Evolutionary conservation across 2,113 vertebrate genomes (phyloP).

Genomic region (Camelus bactrianus): DNA sequence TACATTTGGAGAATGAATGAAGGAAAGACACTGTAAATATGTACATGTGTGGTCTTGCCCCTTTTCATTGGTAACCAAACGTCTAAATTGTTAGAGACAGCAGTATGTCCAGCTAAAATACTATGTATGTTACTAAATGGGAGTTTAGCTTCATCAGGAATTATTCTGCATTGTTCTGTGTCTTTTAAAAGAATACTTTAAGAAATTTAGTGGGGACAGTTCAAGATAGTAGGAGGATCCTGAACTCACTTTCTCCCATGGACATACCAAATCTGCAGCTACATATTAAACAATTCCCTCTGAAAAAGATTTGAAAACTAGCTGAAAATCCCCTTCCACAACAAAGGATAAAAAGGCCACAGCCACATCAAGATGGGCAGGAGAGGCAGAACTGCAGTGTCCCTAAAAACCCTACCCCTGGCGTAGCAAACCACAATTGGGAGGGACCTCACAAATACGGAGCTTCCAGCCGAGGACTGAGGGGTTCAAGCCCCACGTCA

Average conservation of each 20-base stretch:
- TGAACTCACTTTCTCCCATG: not conserved
- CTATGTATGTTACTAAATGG: not conserved
- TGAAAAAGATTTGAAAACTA: not conserved
- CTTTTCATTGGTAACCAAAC: constrained; percentile 6
- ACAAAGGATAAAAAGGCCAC: not conserved
- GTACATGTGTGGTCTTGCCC: not conserved
- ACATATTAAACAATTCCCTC: not conserved
- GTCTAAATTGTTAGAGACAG: not conserved
- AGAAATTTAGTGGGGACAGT: not conserved
- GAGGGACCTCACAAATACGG: not conserved
- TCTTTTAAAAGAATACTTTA: not conserved
- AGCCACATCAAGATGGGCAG: not conserved
- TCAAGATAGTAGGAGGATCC: not conserved
- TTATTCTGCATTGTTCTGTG: not conserved
- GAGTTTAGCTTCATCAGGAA: not conserved
- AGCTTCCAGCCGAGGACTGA: not conserved
- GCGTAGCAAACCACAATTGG: not conserved
- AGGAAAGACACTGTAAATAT: not conserved
- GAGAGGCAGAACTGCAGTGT: not conserved
- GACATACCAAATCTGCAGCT: not conserved
- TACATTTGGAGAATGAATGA: constrained; percentile 3
- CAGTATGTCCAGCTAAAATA: not conserved
- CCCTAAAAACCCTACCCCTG: no score
- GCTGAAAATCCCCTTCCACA: not conserved
- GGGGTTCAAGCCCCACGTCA: no score